phyloP scores from a whole-genome alignment of 2,797 vertebrate genomes.

The Dryobates pubescens region DNA sequence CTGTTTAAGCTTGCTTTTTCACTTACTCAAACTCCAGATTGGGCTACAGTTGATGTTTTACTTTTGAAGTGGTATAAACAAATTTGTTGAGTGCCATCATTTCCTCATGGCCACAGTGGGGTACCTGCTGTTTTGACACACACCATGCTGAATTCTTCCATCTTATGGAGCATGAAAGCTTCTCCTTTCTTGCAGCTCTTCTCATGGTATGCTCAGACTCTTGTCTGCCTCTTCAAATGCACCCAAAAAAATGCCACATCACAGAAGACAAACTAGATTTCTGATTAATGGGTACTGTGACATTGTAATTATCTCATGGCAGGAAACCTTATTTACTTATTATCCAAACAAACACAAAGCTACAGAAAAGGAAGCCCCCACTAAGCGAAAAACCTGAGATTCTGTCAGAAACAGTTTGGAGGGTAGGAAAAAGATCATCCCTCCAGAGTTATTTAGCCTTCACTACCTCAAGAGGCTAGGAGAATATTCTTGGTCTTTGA shows the following conservation, averaged over 20 bases:
- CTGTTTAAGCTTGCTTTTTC: background rate
- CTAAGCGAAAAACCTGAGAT: background rate
- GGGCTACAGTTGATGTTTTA: background rate
- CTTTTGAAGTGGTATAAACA: background rate
- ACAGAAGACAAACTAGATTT: slow-evolving; percentile 7
- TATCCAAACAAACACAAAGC: background rate
- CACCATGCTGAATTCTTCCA: background rate
- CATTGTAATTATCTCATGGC: background rate
- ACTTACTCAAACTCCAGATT: background rate
- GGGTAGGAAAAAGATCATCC: background rate
- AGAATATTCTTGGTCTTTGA: background rate
- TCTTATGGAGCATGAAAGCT: background rate
- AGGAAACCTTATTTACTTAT: slow-evolving; percentile 12
- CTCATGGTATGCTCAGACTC: background rate
- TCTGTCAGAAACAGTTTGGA: background rate
- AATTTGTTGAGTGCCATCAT: background rate
- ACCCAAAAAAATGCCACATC: background rate
- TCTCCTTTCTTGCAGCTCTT: background rate
- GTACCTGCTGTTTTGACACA: background rate
- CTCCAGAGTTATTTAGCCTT: background rate
- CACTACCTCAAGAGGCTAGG: background rate
- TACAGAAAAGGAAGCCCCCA: background rate
- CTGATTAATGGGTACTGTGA: background rate
- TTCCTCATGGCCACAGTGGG: background rate
- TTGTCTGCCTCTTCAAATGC: background rate